Evolutionary conservation across 92 coral and sea anemone species (phyloP), one percentile per base, ranked within the genome.

Genomic region (Paragorgia papillata): DNA sequence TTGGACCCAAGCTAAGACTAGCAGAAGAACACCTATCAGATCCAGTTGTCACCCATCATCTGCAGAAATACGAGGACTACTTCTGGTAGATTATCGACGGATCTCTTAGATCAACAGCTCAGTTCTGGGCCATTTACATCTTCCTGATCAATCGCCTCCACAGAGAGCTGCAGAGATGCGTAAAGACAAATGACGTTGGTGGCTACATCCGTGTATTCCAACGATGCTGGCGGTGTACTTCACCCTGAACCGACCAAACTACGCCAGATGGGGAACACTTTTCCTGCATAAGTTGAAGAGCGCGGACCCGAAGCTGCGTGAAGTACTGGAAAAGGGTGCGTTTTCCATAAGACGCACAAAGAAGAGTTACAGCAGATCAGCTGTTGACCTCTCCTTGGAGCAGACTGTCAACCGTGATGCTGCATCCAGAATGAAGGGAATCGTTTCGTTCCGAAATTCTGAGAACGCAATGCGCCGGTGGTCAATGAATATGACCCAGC

Each of bases 51-150:
- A 17, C 58, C 20, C 58, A 22, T 15, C 46, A 30, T 3, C 20
- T 51, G 58, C 58, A 51, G 58, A 51, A 51, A 51, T 51, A 51
- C 58, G 26, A 51, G 26, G 58, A 51, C 20, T 51, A 17, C 26
- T 51, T 51, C 58, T 5, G 17, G 26, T 17, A 6, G 7, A n/a
- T 51, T 17, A 6, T 51, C 17, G 26, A 51, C 17, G 58, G 58
- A 51, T 4, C 5, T 22, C 58, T 51, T 17, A n/a, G 74, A 34
- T 66, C 51, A 62, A 62, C 69, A 21, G 69, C 40, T 32, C 39
- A 62, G 69, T 29, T 26, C 9, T 62, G 69, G 48, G 48, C 46
- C 69, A 22, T 62, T 62, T 62, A 62, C 43, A 62, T 51, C 58
- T 51, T 51, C n/a, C 58, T 51, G 3, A 51, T 51, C 58, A 51